Conservation (phyloP, 2,888 invertebrate species). For the Blastobasis lacticolella region DNA sequence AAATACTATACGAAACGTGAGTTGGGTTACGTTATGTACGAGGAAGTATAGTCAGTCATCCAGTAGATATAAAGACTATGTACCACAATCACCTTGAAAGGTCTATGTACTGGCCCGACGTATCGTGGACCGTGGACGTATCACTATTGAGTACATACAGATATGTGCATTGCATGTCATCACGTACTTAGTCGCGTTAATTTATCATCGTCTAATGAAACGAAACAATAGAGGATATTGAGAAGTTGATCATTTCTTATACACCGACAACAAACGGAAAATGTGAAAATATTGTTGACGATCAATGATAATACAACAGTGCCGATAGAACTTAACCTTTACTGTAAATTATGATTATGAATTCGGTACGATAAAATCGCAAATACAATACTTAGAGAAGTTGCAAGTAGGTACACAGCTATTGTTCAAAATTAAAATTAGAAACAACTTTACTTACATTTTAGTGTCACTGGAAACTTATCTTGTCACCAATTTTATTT, state of each 20-base stretch:
- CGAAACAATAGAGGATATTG: constrained; percentile 20
- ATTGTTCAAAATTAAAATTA: constrained; percentile 25
- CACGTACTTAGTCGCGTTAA: constrained; percentile 24
- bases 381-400: constrained; percentile 33
- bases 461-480: constrained; percentile 26
- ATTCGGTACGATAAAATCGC: constrained; percentile 10
- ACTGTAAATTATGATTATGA: too few relatives aligned
- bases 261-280: too few relatives aligned
- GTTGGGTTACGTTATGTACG: constrained; percentile 15
- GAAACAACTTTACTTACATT: constrained; percentile 44
- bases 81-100: constrained; percentile 39
- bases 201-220: constrained; percentile 21
- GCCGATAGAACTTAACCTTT: too few relatives aligned
- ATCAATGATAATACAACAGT: too few relatives aligned
- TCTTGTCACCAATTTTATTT: constrained; percentile 21
- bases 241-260: too few relatives aligned
- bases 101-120: constrained; percentile 24
- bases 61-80: too few relatives aligned
- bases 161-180: constrained; percentile 26
- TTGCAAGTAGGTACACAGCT: constrained; percentile 23
- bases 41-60: constrained; percentile 24
- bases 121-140: too few relatives aligned
- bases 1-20: background rate
- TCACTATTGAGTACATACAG: constrained; percentile 16
- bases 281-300: too few relatives aligned